Evolutionary conservation across 1,140 invertebrate genomes (phyloP), one percentile per base, ranked within the genome.

Genomic region (Thaumetopoea pityocampa): DNA sequence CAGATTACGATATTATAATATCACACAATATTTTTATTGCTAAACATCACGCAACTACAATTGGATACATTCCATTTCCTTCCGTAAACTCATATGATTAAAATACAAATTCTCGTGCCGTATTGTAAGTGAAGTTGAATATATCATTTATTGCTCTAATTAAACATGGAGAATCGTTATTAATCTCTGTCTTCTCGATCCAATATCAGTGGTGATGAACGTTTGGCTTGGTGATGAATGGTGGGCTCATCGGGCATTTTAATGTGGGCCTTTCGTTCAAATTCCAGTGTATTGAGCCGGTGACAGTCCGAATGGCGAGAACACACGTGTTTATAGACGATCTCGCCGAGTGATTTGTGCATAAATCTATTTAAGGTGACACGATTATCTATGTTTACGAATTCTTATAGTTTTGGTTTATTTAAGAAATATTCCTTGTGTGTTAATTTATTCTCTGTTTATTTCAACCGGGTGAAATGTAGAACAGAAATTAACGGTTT

Each of bases 291-390:
- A 60, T 54, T 37, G 42, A 20, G 19, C 9, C 30, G 58, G 35
- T 48, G 51, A 57, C 49, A 63, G 32, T 17, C 23, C 26, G 41
- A 51, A 63, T 51, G 58, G 52, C 48, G 52, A 34, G 37, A 42
- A 52, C 46, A 55, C 40, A 9, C 34, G 20, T 17, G 33, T 40
- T 33, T 53, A 44, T 40, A 14, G 37, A 17, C 41, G n/a, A 37
- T 16, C 27, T 24, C 17, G 63, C 19, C 9, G 53, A 70, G 44
- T 47, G 64, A 68, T 70, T 70, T 67, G 60, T 67, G 47, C 44
- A 22, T 32, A 61, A 54, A 51, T 51, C 66, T 64, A 68, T 64
- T 69, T 63, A 28, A 53, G 28, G 40, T 48, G 56, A 67, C 60
- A 63, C 30, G 44, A 32, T 51, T 60, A 63, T 52, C 30, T 55